Base-by-base conservation (phyloP, 1,140 invertebrate genomes). In the Batillaria attramentaria region DNA sequence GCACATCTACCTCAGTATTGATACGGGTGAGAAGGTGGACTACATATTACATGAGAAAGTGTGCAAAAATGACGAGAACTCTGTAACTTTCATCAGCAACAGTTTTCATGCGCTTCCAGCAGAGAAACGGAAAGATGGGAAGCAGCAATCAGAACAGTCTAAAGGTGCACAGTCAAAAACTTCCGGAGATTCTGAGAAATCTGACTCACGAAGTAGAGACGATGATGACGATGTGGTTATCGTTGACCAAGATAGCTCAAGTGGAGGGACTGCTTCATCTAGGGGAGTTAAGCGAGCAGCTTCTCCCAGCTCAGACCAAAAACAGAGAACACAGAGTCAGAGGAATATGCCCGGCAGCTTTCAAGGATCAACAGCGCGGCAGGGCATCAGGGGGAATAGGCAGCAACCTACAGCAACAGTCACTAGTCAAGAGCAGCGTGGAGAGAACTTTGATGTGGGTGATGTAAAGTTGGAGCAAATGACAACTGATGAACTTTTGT, bases 1-100 rank as follows among this genome's bases (percentile, higher is more conserved):
- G 28, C 81, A 82, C 60, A 82, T 82, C 39, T 82, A 82, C 62
- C 66, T 82, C 33, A 82, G 50, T 77, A 78, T 82, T 65, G 81
- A 82, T 50, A 82, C 77, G n/a, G 74, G 77, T 20, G 79, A 82
- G 39, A 82, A 82, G 68, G 75, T 82, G 24, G 78, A 82, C 62
- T 82, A 82, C 41, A 79, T 82, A 54, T 37, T 82, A 20, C 79
- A 82, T 78, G 81, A 82, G 73, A 82, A 82, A 79, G 81, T 82
- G 13, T 77, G 78, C 62, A 82, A 82, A 70, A 82, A 73, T 62
- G 81, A 82, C 66, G 81, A 82, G 43, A 79, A 79, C 50, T 79
- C 78, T n/a, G 78, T 79, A 5, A 79, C 74, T 5, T 82, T 82
- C 73, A 76, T 82, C 20, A 82, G 81, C 65, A 82, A 82, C 60